Evolutionary conservation across 2,888 invertebrate genomes (phyloP).

Genomic region (Callosobruchus maculatus): DNA sequence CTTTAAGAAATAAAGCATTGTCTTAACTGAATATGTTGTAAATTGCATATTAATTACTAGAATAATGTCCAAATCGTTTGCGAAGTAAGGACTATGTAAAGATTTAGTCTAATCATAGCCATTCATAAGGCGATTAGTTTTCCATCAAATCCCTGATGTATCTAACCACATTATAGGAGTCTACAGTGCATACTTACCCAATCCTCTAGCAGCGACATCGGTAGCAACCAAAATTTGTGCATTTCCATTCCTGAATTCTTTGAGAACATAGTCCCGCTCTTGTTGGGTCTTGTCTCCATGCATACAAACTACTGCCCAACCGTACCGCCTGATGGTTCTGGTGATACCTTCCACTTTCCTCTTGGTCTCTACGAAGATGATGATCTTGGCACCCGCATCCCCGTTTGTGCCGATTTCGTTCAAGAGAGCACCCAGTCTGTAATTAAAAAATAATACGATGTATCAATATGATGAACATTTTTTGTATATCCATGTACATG

Average conservation of each 20-base stretch:
- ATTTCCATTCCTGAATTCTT: conserved; percentile 83
- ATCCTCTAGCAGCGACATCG: conserved; percentile 93
- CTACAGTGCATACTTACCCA: conserved; percentile 87
- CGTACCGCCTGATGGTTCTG: conserved; percentile 69
- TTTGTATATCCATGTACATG: neutral
- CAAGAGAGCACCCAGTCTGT: conserved; percentile 65
- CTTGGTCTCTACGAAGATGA: conserved; percentile 95
- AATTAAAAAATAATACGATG: conserved; percentile 31
- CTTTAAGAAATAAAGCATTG: no score
- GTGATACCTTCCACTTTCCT: conserved; percentile 76
- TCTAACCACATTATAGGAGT: no score
- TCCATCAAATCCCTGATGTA: no score
- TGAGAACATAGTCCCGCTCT: conserved; percentile 86
- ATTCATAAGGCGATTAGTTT: no score
- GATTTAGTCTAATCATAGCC: no score
- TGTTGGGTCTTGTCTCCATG: conserved; percentile 94
- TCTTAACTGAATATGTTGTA: no score
- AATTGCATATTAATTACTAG: no score
- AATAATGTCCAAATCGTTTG: no score
- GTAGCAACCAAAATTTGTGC: conserved; percentile 90
- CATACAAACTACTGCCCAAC: conserved; percentile 75
- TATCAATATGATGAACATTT: neutral
- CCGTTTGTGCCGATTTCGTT: conserved; percentile 74
- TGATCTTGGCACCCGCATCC: conserved; percentile 81
- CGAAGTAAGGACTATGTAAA: no score